Evolutionary conservation across 2,888 invertebrate genomes (phyloP).

Genomic region (Torymus texanus): DNA sequence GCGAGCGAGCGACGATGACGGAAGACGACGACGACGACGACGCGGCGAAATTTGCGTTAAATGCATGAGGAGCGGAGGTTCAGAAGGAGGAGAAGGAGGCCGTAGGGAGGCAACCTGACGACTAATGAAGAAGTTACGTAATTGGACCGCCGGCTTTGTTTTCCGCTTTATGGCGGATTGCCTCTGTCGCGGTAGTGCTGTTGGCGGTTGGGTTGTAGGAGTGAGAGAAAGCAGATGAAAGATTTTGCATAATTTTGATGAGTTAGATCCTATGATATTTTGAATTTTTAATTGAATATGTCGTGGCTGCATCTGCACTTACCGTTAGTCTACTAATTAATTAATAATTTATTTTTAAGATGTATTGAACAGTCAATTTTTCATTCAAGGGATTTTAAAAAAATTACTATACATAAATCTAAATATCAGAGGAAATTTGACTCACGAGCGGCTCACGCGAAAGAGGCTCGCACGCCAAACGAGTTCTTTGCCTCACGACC

Average conservation of each 20-base stretch:
- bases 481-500: too few species aligned
- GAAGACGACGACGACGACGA: slow-evolving; percentile 37
- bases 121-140: slow-evolving; percentile 55
- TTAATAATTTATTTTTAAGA: too few species aligned
- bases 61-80: slow-evolving; percentile 16
- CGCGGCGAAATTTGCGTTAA: slow-evolving; percentile 49
- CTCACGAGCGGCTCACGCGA: not conserved
- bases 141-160: slow-evolving; percentile 53
- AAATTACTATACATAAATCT: slow-evolving; percentile 1
- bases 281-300: too few species aligned
- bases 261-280: not conserved
- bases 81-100: not conserved
- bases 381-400: too few species aligned
- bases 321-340: too few species aligned
- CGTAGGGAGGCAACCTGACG: slow-evolving; percentile 9
- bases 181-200: not conserved
- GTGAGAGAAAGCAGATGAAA: not conserved
- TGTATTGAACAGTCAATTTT: too few species aligned
- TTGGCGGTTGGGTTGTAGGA: too few species aligned
- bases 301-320: too few species aligned
- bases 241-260: slow-evolving; percentile 26
- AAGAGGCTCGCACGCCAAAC: not conserved
- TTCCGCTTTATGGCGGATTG: slow-evolving; percentile 38
- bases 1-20: slow-evolving; percentile 42
- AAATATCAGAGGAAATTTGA: slow-evolving; percentile 25